A percentile compares a stretch with the other conserved stretches of the same genome.
phyloP scores from a whole-genome alignment of 2,797 vertebrate genomes.

The Coilia nasus region DNA sequence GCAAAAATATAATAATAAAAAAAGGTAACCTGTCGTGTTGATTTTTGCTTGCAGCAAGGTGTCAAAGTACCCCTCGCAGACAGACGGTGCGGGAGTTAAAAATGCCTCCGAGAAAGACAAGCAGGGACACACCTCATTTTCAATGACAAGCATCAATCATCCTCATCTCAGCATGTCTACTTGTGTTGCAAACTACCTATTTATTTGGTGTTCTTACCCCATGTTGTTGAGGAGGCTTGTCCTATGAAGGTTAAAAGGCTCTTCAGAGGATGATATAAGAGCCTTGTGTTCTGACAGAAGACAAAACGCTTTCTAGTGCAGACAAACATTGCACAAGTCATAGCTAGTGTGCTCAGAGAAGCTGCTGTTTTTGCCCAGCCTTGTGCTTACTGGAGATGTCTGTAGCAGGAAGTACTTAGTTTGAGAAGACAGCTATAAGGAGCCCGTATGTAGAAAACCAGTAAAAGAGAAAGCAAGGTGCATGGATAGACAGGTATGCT shows the following conservation, averaged over 20 bases:
- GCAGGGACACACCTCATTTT: neutral
- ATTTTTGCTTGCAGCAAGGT: too few relatives aligned
- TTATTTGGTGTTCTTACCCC: neutral
- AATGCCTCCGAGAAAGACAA: neutral
- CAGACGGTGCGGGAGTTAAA: neutral
- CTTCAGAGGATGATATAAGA: neutral
- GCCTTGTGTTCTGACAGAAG: neutral
- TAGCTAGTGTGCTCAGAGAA: neutral
- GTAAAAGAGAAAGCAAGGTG: neutral
- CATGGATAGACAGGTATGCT: neutral
- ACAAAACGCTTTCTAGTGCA: neutral
- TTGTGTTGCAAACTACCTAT: neutral
- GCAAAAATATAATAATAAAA: too few relatives aligned
- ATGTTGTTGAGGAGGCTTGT: neutral
- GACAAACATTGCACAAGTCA: neutral
- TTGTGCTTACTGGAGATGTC: neutral
- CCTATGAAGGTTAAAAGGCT: neutral
- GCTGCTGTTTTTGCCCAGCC: neutral
- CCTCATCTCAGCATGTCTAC: neutral
- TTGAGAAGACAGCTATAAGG: neutral
- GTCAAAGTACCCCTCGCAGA: too few relatives aligned
- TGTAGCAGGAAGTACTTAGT: neutral
- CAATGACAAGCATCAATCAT: conserved; percentile 20
- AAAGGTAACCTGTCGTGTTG: too few relatives aligned
- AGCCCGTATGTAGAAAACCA: neutral